A percentile compares a stretch with the other conserved stretches of the same genome.
These are phyloP conservation scores for Heliconius hermathena DNA, from an alignment of 1,140 invertebrate genomes.

Conservation along the genomic window DNA sequence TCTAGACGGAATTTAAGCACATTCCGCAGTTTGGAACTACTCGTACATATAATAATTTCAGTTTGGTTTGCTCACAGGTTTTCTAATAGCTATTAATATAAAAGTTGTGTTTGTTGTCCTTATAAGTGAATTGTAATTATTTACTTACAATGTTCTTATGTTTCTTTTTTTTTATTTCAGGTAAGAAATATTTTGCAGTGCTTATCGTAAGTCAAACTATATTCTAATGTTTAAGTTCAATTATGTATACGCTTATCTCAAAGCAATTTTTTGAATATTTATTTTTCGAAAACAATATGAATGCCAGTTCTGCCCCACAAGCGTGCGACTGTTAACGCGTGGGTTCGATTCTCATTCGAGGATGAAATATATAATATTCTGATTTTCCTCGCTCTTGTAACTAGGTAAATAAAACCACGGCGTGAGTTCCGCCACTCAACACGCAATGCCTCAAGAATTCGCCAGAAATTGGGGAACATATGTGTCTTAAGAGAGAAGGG, in stretches of 20 bases:
- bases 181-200: slow-evolving; percentile 15
- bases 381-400: too few species aligned
- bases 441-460: too few species aligned
- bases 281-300: background rate
- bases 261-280: background rate
- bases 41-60: slow-evolving; percentile 20
- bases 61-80: slow-evolving; percentile 17
- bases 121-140: background rate
- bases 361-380: too few species aligned
- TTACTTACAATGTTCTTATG: background rate
- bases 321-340: too few species aligned
- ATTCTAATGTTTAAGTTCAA: background rate
- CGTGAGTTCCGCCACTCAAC: too few species aligned
- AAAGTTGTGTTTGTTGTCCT: slow-evolving; percentile 7
- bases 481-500: too few species aligned
- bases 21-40: slow-evolving; percentile 18
- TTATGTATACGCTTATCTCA: background rate
- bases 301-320: too few species aligned
- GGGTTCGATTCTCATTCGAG: too few species aligned
- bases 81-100: slow-evolving; percentile 5
- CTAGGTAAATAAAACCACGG: too few species aligned
- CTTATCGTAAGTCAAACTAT: background rate
- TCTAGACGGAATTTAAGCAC: slow-evolving; percentile 39
- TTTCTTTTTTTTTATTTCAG: slow-evolving; percentile 25
- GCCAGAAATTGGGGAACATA: too few species aligned